Conservation (phyloP, 2,113 vertebrate species). For the Ciconia maguari region DNA sequence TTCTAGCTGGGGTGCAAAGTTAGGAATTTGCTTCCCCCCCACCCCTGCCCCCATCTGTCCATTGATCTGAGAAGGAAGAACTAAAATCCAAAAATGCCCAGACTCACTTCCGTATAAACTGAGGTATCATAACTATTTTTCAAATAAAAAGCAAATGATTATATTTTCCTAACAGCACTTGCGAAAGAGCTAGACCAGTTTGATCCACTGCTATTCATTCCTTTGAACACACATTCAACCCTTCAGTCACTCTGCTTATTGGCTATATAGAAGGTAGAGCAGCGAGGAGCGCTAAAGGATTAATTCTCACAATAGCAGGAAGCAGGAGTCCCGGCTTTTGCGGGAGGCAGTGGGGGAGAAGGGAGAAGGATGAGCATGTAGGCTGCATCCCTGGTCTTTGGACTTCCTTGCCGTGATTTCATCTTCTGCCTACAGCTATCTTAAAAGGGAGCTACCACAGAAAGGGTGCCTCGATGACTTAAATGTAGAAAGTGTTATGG, state of each 20-base stretch:
- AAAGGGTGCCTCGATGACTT: background rate
- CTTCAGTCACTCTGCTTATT: background rate
- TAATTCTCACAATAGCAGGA: slow-evolving; percentile 52
- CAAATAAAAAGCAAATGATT: background rate
- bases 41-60: background rate
- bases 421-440: background rate
- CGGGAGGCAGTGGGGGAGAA: background rate
- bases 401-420: background rate
- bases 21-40: background rate
- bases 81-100: background rate
- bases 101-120: background rate
- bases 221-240: background rate
- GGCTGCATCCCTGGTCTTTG: background rate
- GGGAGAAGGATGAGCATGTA: background rate
- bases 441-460: background rate
- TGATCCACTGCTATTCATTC: slow-evolving; percentile 1
- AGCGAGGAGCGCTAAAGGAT: slow-evolving; percentile 26
- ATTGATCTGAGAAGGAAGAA: background rate
- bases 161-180: background rate
- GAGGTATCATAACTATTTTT: background rate
- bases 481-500: background rate
- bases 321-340: background rate
- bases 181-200: background rate
- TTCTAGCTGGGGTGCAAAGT: background rate
- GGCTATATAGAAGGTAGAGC: slow-evolving; percentile 4